Evolutionary conservation across 2,797 vertebrate genomes (phyloP).

Genomic region (Gobionotothen gibberifrons): DNA sequence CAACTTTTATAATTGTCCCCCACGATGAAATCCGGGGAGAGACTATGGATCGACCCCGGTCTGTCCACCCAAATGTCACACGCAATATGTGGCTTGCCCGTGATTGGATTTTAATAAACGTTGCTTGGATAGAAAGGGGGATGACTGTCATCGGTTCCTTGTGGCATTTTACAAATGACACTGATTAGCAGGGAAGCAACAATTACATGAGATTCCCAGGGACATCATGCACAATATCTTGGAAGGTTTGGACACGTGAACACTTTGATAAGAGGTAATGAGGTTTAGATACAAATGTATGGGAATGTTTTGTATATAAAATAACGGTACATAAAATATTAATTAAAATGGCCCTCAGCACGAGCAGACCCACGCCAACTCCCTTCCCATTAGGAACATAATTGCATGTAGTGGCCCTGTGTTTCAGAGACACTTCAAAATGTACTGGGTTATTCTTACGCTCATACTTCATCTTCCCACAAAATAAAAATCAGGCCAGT

Average conservation of each 20-base stretch:
- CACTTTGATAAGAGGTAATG: not conserved
- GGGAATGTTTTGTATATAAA: not conserved
- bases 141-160: slow-evolving; percentile 35
- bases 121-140: slow-evolving; percentile 8
- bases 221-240: not conserved
- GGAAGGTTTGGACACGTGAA: not conserved
- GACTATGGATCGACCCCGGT: slow-evolving; percentile 26
- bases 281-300: not conserved
- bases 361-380: too few relatives aligned
- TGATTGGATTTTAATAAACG: slow-evolving; percentile 61
- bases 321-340: not conserved
- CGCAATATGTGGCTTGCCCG: slow-evolving; percentile 27
- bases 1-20: slow-evolving; percentile 38
- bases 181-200: slow-evolving; percentile 25
- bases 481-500: too few relatives aligned
- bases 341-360: too few relatives aligned
- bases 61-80: slow-evolving; percentile 54
- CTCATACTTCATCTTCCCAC: too few relatives aligned
- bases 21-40: slow-evolving; percentile 31
- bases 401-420: too few relatives aligned
- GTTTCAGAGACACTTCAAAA: too few relatives aligned
- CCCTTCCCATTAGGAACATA: too few relatives aligned
- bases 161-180: slow-evolving; percentile 54
- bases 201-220: slow-evolving; percentile 12
- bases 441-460: too few relatives aligned